Percentiles rank a stretch among this genome's conserved stretches.
Conservation (phyloP, 2,888 invertebrate genomes). For the Podotricha telesiphe region DNA sequence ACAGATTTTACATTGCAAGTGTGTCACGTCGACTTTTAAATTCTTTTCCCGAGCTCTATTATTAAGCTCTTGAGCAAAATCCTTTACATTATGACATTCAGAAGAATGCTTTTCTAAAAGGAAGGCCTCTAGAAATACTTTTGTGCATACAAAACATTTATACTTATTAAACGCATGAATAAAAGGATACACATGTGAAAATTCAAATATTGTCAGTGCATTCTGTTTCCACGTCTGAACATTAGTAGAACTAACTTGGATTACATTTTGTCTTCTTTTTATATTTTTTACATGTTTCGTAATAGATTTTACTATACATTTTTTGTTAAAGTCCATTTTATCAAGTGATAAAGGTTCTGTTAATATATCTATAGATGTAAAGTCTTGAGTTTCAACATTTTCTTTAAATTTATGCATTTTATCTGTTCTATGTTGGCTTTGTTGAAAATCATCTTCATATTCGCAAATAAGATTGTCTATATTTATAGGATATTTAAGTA, state of each 20-base stretch:
- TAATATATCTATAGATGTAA: constrained; percentile 47
- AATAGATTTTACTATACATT: constrained; percentile 44
- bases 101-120: constrained; percentile 58
- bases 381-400: constrained; percentile 31
- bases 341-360: constrained; percentile 61
- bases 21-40: constrained; percentile 66
- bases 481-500: constrained; percentile 62
- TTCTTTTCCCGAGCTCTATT: constrained; percentile 59
- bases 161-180: constrained; percentile 63
- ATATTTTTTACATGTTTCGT: constrained; percentile 56
- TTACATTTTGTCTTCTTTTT: constrained; percentile 43
- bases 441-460: constrained; percentile 45
- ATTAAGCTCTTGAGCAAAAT: constrained; percentile 56
- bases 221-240: constrained; percentile 59
- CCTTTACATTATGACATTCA: constrained; percentile 54
- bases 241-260: constrained; percentile 45
- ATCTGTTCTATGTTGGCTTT: background rate
- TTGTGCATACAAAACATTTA: constrained; percentile 66
- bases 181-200: constrained; percentile 68
- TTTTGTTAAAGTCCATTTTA: constrained; percentile 49
- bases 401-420: background rate
- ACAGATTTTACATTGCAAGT: constrained; percentile 66
- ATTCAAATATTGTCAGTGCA: constrained; percentile 62
- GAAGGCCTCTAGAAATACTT: constrained; percentile 56
- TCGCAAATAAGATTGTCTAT: constrained; percentile 55